Evolutionary conservation across 2,113 vertebrate species (phyloP), one percentile per base, ranked within the genome.

Genomic region (Suncus etruscus): DNA sequence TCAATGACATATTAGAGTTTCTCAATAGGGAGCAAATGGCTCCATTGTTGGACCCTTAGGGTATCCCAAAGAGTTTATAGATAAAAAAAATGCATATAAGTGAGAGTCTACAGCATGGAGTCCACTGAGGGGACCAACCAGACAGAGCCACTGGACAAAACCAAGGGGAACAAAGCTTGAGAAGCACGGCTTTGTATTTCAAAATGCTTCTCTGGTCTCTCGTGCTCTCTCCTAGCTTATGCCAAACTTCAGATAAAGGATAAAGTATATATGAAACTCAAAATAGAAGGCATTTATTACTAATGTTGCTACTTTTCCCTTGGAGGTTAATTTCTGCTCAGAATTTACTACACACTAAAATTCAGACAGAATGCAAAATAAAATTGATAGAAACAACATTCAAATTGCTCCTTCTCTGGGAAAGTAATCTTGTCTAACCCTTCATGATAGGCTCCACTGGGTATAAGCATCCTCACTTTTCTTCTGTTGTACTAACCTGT

Each of bases 191-290:
- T 76, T 4, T 18, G 50, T 54, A 25, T 83, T 93, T 48, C 76
- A 32, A 74, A 94, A 72, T 11, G 15, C 0, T 12, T 73, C 32
- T 87, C 82, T 73, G 69, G 45, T 68, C 25, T 72, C 69, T 76
- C 65, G 27, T 51, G 22, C 63, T 89, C 29, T 76, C 51, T 79
- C 29, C 8, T 54, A 32, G 63, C 9, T 69, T 94, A 84, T 14
- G 58, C 22, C 3, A 18, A 94, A 96, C 54, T 70, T 93, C 83
- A 92, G 72, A 83, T 87, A 61, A 86, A 89, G 65, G 83, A 83
- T 12, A 6, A 45, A 50, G 29, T 77, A 65, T 51, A 86, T 68
- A 75, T 45, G 88, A 75, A 68, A 15, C 68, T 45, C 20, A 12
- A 25, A 48, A 80, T 74, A 61, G 58, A 65, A 87, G 88, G 73